Evolutionary conservation across 2,113 vertebrate species (phyloP), one percentile per base, ranked within the genome.

Genomic region (Xyrauchen texanus): DNA sequence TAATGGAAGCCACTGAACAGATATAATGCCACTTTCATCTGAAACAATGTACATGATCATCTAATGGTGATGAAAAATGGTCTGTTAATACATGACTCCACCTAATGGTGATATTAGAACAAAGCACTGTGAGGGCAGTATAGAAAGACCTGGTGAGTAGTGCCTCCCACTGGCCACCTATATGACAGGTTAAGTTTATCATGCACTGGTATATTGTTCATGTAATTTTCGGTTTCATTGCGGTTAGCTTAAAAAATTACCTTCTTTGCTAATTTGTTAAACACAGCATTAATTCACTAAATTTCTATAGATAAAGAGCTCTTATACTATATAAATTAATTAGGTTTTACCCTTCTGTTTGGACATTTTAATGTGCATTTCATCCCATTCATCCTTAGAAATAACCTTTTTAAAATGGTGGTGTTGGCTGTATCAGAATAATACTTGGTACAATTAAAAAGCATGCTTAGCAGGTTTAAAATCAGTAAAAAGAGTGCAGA

Each of bases 61-160:
- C 10, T 9, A 13, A 63, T 13, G 21, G 13, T 16, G 2, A 86
- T 83, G 83, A 52, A 69, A 6, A 65, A 3, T 51, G 61, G 65
- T 55, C 79, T 82, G 76, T 87, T 91, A 85, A 90, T 83, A 87
- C 85, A 88, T 91, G 88, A 90, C 91, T 89, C 92, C 92, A 91
- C 88, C 91, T 88, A 78, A 89, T 92, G 92, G 89, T 60, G 64
- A 47, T 10, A 66, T 15, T 4, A 2, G 11, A 55, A 47, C 53
- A 46, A 55, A 21, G 2, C 64, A 5, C 49, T n/a, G 16, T 42
- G 0, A 21, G 0, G 61, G 8, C 15, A 6, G 10, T 53, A 8
- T 11, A 72, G n/a, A 58, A 0, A 52, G 74, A 13, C 53, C 67
- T 58, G 70, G 57, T 75, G 58, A 34, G 76, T 71, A 79, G 72